A percentile compares a stretch with the other conserved stretches of the same genome.
Evolutionary conservation across 2,797 vertebrate species (phyloP).

Genomic region (Prunella strophiata): DNA sequence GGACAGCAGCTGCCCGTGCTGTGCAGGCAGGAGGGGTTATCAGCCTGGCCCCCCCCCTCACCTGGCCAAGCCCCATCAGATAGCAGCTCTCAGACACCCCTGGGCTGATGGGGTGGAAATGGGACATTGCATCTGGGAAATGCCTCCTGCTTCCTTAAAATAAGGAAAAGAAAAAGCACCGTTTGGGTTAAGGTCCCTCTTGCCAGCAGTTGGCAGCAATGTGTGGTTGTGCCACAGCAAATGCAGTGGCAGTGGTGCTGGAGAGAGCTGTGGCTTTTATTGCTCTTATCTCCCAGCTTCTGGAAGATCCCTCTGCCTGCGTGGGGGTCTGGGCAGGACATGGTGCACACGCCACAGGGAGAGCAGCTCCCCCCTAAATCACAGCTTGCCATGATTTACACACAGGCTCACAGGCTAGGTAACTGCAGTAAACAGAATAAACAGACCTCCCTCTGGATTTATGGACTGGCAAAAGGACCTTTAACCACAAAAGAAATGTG

Average conservation of each 20-base stretch:
- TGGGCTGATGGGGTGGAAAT: neutral
- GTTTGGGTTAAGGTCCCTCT: neutral
- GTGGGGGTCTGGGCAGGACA: slow-evolving; percentile 43
- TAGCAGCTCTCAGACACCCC: accelerated
- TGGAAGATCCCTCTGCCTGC: slow-evolving; percentile 21
- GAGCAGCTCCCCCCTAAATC: slow-evolving; percentile 65
- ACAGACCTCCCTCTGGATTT: slow-evolving; percentile 74
- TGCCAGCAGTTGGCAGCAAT: neutral
- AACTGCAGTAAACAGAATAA: slow-evolving; percentile 81
- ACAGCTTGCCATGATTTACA: slow-evolving; percentile 73
- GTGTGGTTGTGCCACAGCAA: neutral
- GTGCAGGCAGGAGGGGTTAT: neutral
- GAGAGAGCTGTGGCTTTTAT: neutral
- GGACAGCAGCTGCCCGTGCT: neutral
- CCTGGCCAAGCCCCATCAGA: slow-evolving; percentile 17
- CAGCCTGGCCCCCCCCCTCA: neutral
- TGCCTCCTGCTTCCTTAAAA: neutral
- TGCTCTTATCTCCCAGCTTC: slow-evolving; percentile 62
- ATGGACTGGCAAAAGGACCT: slow-evolving; percentile 74
- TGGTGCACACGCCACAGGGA: slow-evolving; percentile 3
- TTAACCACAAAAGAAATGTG: slow-evolving; percentile 66
- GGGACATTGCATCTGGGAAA: neutral
- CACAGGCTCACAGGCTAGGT: slow-evolving; percentile 69
- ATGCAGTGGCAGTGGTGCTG: neutral
- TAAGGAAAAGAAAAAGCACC: neutral